Percentiles rank a stretch among this genome's conserved stretches.
These are phyloP conservation scores for Trachelus troglodyta DNA, from an alignment of 2,888 invertebrate species.

Conservation along the genomic window DNA sequence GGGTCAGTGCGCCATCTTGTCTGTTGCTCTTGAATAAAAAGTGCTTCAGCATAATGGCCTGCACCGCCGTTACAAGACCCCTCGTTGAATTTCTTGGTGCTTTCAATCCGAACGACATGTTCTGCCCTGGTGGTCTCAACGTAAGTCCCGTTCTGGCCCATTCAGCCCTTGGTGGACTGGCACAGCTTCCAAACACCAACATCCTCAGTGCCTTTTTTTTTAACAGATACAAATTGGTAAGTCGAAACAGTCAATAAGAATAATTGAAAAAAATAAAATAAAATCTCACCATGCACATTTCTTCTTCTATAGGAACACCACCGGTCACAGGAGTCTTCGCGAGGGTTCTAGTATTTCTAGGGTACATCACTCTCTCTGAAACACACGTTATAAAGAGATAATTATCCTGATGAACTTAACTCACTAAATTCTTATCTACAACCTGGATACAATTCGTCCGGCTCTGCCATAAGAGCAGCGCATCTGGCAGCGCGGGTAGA, in stretches of 20 bases:
- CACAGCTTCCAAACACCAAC: conserved; percentile 75
- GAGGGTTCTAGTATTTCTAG: conserved; percentile 69
- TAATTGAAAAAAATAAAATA: neutral
- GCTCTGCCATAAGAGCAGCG: conserved; percentile 59
- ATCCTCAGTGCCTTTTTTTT: conserved; percentile 71
- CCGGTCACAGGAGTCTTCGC: conserved; percentile 71
- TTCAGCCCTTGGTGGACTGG: conserved; percentile 78
- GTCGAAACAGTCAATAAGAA: neutral
- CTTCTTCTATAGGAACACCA: conserved; percentile 75
- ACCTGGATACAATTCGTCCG: conserved; percentile 61
- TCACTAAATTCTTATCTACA: neutral
- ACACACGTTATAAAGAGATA: conserved; percentile 28
- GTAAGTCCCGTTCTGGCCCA: conserved; percentile 78
- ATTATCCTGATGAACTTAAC: neutral
- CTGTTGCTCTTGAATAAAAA: conserved; percentile 69
- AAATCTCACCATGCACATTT: conserved; percentile 73
- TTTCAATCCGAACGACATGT: conserved; percentile 74
- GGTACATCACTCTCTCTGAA: conserved; percentile 74
- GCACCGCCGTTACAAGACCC: conserved; percentile 74
- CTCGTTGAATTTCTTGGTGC: conserved; percentile 76
- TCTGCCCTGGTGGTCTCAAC: conserved; percentile 72
- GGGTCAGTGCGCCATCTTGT: conserved; percentile 68
- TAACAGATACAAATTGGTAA: neutral
- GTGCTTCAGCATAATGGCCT: conserved; percentile 78
- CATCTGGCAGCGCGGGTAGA: conserved; percentile 55